These are phyloP conservation scores for Nothobranchius kuhntae DNA, from an alignment of 2,113 vertebrate species.

Conservation along the genomic window DNA sequence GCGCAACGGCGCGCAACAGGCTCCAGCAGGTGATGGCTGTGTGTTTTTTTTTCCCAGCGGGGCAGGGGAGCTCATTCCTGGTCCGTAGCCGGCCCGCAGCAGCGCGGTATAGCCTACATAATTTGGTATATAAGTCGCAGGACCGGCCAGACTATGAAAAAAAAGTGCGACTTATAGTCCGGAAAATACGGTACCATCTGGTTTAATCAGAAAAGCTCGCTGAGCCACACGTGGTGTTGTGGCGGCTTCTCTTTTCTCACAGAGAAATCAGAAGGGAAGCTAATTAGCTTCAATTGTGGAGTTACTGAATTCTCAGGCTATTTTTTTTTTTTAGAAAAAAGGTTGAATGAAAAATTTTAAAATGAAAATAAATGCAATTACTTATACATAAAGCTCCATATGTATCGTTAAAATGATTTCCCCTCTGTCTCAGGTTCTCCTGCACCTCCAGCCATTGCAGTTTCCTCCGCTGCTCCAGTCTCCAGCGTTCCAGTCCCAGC, in stretches of 20 bases:
- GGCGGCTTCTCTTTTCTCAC: neutral
- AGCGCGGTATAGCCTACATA: too few species aligned
- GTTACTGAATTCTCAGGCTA: conserved; percentile 23
- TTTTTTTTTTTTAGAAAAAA: conserved; percentile 22
- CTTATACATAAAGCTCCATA: too few species aligned
- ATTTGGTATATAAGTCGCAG: too few species aligned
- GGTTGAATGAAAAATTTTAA: neutral
- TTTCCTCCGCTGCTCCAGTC: conserved; percentile 35
- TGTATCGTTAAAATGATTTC: neutral
- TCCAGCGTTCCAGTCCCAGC: conserved; percentile 39
- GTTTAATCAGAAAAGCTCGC: conserved; percentile 16
- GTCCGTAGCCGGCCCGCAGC: too few species aligned
- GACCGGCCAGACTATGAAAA: too few species aligned
- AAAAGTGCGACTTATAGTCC: too few species aligned
- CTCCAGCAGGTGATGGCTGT: too few species aligned
- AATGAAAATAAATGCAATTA: neutral
- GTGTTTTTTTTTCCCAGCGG: too few species aligned
- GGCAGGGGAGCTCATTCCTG: too few species aligned
- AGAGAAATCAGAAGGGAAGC: conserved; percentile 19
- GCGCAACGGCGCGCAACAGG: too few species aligned
- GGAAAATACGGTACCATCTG: neutral
- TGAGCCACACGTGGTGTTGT: conserved; percentile 25
- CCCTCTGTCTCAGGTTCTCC: conserved; percentile 54
- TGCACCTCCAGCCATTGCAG: conserved; percentile 44
- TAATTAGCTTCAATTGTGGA: conserved; percentile 49